phyloP scores from a whole-genome alignment of 1,140 invertebrate species.

The Drosophila lowei region DNA sequence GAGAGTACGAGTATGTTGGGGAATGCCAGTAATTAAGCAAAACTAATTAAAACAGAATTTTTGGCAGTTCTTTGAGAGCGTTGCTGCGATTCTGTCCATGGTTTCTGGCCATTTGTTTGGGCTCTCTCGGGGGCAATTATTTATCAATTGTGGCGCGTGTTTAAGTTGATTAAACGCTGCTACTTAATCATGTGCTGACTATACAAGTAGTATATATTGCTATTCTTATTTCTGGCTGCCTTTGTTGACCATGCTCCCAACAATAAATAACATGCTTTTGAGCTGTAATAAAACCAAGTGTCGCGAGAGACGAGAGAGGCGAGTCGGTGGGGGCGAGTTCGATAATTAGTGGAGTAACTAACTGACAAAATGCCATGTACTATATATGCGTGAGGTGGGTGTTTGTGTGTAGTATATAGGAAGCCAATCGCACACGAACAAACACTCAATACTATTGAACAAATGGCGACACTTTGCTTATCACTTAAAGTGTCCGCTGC shows the following conservation, averaged over 20 bases:
- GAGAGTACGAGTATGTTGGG: too few relatives aligned
- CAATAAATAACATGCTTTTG: conserved; percentile 68
- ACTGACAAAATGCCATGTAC: conserved; percentile 29
- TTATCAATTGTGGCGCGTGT: conserved; percentile 64
- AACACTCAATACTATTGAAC: not conserved
- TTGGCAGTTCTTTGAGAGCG: too few relatives aligned
- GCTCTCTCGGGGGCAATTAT: conserved; percentile 17
- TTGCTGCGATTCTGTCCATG: too few relatives aligned
- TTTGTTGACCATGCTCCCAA: conserved; percentile 38
- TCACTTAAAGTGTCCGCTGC: conserved; percentile 68
- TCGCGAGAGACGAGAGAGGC: not conserved
- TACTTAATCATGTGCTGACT: conserved; percentile 46
- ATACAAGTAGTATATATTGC: conserved; percentile 6
- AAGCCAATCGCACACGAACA: conserved; percentile 26
- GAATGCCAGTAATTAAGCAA: not conserved
- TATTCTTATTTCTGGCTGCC: conserved; percentile 7
- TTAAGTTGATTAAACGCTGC: conserved; percentile 64
- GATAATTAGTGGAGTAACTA: conserved; percentile 70
- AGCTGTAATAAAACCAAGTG: conserved; percentile 43
- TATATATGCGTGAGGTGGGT: not conserved
- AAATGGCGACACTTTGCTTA: conserved; percentile 73
- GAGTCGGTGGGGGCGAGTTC: conserved; percentile 19
- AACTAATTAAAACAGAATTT: too few relatives aligned
- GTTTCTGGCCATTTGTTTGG: not conserved
- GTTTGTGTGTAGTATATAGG: conserved; percentile 5